Base-by-base conservation (phyloP, 1,140 invertebrate genomes). In the Reticulitermes speratus region DNA sequence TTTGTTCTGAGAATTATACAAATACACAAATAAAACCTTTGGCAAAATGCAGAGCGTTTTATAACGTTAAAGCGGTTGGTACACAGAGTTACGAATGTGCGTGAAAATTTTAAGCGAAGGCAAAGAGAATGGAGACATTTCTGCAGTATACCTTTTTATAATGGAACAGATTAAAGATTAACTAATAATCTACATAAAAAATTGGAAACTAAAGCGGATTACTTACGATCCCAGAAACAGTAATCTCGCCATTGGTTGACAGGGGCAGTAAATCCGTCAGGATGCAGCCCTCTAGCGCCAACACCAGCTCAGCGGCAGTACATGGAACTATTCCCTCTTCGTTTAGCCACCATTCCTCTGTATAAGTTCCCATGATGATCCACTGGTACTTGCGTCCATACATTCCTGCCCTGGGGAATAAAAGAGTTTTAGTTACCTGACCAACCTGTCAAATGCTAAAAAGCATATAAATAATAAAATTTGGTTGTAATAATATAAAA, bases 301-400 rank as follows among this genome's bases (percentile, higher is more conserved):
- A 92, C 82, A 95, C 92, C 1, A 99, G 91, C 89, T 99, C 95
- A 8, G 94, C 92, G 3, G 94, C 91, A 0, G 95, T 94, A 90
- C 98, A 99, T 14, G 93, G 93, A 30, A 93, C 93, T 2, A 92
- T 90, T 85, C 92, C 92, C 65, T 91, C 91, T 12, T 92, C 92
- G 14, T 90, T 87, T 85, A 90, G 89, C 98, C 97, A 99, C 93
- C 96, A 95, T 44, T 95, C 92, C 48, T 94, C 93, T 86, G 93
- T 94, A 90, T 96, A 97, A 52, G 96, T 97, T 1, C 97, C 98
- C 91, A 98, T 96, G 16, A 99, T 96, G 0, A 99, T 94, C 99
- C 99, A 99, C 89, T 99, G 97, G 92, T 99, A 99, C 87, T 97
- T 96, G 8, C 96, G 92, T 0, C 98, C 98, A 89, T 95, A 98